Percentiles rank a stretch among this genome's conserved stretches.
These are phyloP conservation scores for Leptinotarsa lineolata DNA, from an alignment of 1,140 invertebrate species.

Conservation along the genomic window DNA sequence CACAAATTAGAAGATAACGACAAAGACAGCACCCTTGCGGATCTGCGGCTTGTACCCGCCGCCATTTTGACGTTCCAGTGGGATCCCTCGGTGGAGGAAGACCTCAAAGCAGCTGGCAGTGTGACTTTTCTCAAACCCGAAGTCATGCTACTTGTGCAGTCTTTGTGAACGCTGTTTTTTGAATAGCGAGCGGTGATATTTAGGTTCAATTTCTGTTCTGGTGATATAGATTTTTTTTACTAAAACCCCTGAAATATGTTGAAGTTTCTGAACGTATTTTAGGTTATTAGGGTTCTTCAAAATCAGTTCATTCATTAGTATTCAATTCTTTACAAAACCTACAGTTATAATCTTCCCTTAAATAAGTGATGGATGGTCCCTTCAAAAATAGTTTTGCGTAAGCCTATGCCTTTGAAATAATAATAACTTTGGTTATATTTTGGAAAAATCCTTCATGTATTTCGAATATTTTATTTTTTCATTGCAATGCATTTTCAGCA, in stretches of 20 bases:
- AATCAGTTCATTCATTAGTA: too few relatives aligned
- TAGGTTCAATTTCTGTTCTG: not conserved
- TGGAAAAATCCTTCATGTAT: too few relatives aligned
- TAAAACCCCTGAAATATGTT: not conserved
- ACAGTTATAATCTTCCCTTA: too few relatives aligned
- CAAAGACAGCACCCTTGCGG: slow-evolving; percentile 67
- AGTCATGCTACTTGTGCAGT: slow-evolving; percentile 71
- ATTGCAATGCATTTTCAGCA: too few relatives aligned
- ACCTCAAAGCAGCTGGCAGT: slow-evolving; percentile 60
- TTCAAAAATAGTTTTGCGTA: too few relatives aligned
- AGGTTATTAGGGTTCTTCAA: too few relatives aligned
- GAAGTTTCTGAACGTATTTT: too few relatives aligned
- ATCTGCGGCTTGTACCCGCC: slow-evolving; percentile 76
- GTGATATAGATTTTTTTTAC: not conserved
- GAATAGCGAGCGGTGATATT: not conserved
- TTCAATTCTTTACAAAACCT: too few relatives aligned
- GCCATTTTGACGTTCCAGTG: slow-evolving; percentile 72
- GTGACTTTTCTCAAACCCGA: slow-evolving; percentile 74
- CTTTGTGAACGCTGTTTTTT: slow-evolving; percentile 40
- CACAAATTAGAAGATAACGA: slow-evolving; percentile 67
- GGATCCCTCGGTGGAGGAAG: slow-evolving; percentile 59
- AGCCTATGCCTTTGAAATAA: too few relatives aligned
- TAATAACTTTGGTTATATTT: too few relatives aligned
- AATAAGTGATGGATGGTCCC: too few relatives aligned
- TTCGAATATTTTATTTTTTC: too few relatives aligned